Evolutionary conservation across 1,140 invertebrate species (phyloP), one percentile per base, ranked within the genome.

Genomic region (Brachionus angularis): DNA sequence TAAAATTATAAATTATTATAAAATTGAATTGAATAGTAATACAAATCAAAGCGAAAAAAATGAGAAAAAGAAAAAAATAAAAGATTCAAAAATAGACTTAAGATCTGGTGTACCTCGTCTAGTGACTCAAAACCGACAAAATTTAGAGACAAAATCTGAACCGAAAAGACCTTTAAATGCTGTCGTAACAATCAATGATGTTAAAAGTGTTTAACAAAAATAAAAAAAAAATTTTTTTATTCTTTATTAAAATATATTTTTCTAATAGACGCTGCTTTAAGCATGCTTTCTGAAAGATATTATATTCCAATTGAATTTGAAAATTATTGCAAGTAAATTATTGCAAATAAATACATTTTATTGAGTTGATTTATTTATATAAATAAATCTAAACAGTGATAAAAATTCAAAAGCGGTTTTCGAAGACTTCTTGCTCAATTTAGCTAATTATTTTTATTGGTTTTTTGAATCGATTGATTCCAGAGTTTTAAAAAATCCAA

Each of bases 381-480:
- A 8, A 58, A 14, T 29, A 29, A 52, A 14, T 52, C n/a, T n/a
- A n/a, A 42, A 42, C 14, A 67, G 62, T 50, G 62, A 67, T 67
- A 27, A 39, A 14, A 67, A 67, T 18, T 47, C 62, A 36, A 67
- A 47, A 23, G n/a, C 18, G 44, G 16, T 1, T 34, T 79, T 81
- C 75, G 78, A 81, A 67, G 73, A 77, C 31, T 80, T 79, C 72
- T 73, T 81, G 7, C 53, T 79, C 42, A 71, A 77, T 70, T 74
- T 81, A 0, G 58, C 80, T 61, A 77, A 75, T 46, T 80, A 81
- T 61, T 81, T 79, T 67, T 75, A 79, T 58, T 80, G 78, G 67
- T 81, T 78, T 74, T 80, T 80, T 75, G 78, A 80, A 34, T 78
- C 78, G 52, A 74, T 77, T 14, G 73, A 74, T 12, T 75, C 75